Conservation (phyloP, 2,113 vertebrate genomes). For the Panurus biarmicus region DNA sequence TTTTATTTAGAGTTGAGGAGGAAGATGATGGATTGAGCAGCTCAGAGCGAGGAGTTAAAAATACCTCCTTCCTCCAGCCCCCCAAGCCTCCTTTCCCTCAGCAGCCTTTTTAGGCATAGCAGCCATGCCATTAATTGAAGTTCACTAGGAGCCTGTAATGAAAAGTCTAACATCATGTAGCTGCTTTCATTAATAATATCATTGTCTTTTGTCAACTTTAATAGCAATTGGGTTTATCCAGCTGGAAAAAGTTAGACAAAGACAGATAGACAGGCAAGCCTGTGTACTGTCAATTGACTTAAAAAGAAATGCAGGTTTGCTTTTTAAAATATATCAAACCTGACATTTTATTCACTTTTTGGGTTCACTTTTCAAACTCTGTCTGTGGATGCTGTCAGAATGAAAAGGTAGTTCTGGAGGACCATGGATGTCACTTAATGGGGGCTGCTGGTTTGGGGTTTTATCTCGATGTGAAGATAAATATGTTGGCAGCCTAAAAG, state of each 20-base stretch:
- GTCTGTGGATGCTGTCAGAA: neutral
- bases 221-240: conserved; percentile 62
- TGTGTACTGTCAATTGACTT: conserved; percentile 63
- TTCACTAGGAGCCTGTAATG: conserved; percentile 34
- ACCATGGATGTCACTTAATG: neutral
- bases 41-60: conserved; percentile 7
- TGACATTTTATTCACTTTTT: conserved; percentile 31
- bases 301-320: conserved; percentile 38
- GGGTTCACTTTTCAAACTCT: conserved; percentile 40
- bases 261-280: conserved; percentile 47
- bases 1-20: conserved; percentile 9
- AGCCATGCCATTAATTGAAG: conserved; percentile 59
- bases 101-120: conserved; percentile 16
- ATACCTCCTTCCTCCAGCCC: neutral
- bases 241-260: conserved; percentile 67
- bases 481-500: neutral
- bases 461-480: neutral
- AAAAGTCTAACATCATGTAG: conserved; percentile 47
- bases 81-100: neutral
- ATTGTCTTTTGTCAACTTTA: conserved; percentile 60
- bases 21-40: neutral
- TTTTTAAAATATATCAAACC: conserved; percentile 49
- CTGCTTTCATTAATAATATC: conserved; percentile 67
- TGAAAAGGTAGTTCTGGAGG: neutral
- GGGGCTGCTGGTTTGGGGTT: neutral